Base-by-base conservation (phyloP, 2,113 vertebrate genomes). In the Megalops atlanticus region DNA sequence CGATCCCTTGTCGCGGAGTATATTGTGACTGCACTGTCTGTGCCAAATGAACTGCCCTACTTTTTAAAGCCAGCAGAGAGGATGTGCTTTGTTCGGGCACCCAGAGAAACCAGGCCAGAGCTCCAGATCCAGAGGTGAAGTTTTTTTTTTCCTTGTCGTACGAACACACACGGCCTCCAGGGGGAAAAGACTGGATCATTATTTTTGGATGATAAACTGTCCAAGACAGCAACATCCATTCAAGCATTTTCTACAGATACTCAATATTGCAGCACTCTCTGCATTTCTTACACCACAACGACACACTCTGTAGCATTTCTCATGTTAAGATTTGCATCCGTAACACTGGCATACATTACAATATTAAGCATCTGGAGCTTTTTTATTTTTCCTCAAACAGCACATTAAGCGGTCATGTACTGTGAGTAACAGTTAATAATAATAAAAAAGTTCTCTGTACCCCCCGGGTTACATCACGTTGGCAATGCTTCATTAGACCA, bases 381-480 rank as follows among this genome's bases (percentile, higher is more conserved):
- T 52, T 8, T 1, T 18, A 18, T 52, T 52, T 52, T 52, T 52
- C 14, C 12, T 64, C 58, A 64, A 31, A 64, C 24, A 27, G 58
- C 24, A 31, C 12, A 64, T 64, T 64, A 64, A 64, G 58, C n/a
- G 52, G 15, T 58, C 18, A 0, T 58, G 10, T 58, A 15, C 6
- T 11, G 49, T 58, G 52, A 72, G 33, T n/a, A 72, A n/a, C 18
- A 72, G 69, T 72, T 41, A 41, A 74, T n/a, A 74, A n/a, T n/a
- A n/a, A n/a, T n/a, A n/a, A 74, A 16, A 39, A 35, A 40, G 18
- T 73, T 38, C 31, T 33, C 2, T 72, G 8, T 36, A 3, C 71
- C 16, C 36, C 72, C 72, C 24, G 21, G 39, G 38, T 43, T 43
- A 40, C 70, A 73, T 40, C 15, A 39, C 18, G 14, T 39, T 39